Evolutionary conservation across 2,888 invertebrate species (phyloP).

Genomic region (Formica aserva): DNA sequence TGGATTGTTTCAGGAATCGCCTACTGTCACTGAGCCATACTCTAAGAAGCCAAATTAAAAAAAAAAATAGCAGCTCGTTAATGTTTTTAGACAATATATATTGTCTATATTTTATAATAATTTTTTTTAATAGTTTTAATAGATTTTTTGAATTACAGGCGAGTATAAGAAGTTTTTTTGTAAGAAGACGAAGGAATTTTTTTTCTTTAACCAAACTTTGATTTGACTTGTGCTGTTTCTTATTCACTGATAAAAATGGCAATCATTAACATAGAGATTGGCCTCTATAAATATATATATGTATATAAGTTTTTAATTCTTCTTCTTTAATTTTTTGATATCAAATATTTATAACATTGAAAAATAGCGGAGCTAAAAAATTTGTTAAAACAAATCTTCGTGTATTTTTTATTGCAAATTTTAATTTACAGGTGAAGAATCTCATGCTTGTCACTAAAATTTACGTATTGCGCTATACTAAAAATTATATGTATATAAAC

Average conservation of each 20-base stretch:
- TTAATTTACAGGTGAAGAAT: neutral
- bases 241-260: neutral
- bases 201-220: neutral
- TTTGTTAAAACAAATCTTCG: neutral
- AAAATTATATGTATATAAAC: neutral
- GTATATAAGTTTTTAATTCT: neutral
- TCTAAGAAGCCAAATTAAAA: neutral
- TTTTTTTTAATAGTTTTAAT: neutral
- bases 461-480: neutral
- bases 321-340: neutral
- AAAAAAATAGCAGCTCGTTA: neutral
- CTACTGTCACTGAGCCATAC: neutral
- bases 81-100: constrained; percentile 14
- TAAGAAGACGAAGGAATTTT: neutral
- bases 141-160: neutral
- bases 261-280: neutral
- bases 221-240: neutral
- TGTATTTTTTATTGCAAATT: neutral
- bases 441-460: neutral
- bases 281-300: neutral
- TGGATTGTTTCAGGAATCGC: neutral
- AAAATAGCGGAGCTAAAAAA: neutral
- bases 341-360: neutral
- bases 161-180: neutral
- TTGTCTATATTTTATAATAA: neutral